Conservation (phyloP, 2,797 vertebrate genomes). For the Lycodopsis pacificus region DNA sequence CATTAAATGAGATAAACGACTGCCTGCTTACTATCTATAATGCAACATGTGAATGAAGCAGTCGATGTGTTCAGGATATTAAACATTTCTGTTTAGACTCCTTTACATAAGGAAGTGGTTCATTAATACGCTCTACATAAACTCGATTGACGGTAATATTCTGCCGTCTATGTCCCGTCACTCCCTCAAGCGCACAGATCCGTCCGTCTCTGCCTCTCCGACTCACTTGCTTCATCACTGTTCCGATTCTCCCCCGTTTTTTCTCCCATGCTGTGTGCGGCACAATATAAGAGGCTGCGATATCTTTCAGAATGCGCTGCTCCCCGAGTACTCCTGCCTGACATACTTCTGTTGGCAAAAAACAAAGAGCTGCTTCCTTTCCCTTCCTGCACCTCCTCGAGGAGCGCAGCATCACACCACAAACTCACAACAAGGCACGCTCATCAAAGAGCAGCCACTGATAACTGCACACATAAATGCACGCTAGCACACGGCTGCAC, state of each 20-base stretch:
- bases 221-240: neutral
- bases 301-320: constrained; percentile 31
- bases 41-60: constrained; percentile 2
- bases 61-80: neutral
- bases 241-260: neutral
- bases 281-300: constrained; percentile 23
- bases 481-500: neutral
- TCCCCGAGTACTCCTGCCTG: constrained; percentile 55
- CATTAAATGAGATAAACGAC: neutral
- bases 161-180: neutral
- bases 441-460: constrained; percentile 36
- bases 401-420: constrained; percentile 31
- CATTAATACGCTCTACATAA: constrained; percentile 17
- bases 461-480: neutral
- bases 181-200: constrained; percentile 20
- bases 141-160: constrained; percentile 9
- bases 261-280: constrained; percentile 10
- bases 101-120: neutral
- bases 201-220: constrained; percentile 1
- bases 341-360: constrained; percentile 59
- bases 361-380: constrained; percentile 55
- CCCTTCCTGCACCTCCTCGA: constrained; percentile 33
- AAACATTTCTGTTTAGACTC: neutral
- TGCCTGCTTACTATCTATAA: neutral
- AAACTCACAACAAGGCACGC: constrained; percentile 24